Conservation (phyloP, 2,113 vertebrate genomes). For the Vidua chalybeata region DNA sequence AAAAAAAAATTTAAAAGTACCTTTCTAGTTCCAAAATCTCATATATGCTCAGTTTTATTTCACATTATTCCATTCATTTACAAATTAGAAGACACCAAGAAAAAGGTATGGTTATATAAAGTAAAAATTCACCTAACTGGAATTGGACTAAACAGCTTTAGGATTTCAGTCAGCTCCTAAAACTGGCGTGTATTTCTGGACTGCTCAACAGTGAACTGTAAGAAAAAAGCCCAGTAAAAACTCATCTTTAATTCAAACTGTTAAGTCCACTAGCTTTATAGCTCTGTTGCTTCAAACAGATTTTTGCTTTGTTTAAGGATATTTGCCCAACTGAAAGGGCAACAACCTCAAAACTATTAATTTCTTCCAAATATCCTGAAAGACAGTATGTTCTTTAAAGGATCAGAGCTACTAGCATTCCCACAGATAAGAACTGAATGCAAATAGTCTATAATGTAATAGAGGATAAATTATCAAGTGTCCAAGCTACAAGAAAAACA, state of each 20-base stretch:
- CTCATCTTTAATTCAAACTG: neutral
- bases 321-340: neutral
- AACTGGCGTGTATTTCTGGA: neutral
- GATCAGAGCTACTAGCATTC: neutral
- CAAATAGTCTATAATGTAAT: neutral
- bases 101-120: neutral
- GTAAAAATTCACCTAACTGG: neutral
- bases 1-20: too few relatives aligned
- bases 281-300: neutral
- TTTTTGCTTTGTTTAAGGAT: neutral
- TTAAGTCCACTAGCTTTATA: neutral
- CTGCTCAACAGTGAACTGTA: neutral
- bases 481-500: neutral
- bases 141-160: neutral
- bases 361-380: neutral
- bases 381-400: neutral
- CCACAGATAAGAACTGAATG: neutral
- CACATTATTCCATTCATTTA: neutral
- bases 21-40: neutral
- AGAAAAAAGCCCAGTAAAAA: neutral
- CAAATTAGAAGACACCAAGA: neutral
- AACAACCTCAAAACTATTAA: neutral
- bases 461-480: neutral
- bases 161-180: neutral
- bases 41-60: neutral